These are phyloP conservation scores for Lepus europaeus DNA, from an alignment of 2,113 vertebrate genomes.

Conservation along the genomic window DNA sequence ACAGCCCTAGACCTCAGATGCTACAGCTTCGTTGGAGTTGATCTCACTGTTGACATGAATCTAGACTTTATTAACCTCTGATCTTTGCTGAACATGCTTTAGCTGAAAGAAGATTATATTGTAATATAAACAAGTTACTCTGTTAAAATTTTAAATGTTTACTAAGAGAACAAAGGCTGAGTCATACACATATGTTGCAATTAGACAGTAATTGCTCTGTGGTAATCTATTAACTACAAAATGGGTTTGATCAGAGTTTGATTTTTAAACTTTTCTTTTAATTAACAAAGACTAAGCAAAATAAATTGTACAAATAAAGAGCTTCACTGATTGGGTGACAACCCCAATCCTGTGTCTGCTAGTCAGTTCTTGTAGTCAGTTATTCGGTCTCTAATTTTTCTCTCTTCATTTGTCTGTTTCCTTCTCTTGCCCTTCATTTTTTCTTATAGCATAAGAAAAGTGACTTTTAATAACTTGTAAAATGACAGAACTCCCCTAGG, in stretches of 20 bases:
- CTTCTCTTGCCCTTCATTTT: background rate
- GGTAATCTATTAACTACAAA: conserved; percentile 46
- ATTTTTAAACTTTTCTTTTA: conserved; percentile 41
- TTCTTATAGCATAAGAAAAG: background rate
- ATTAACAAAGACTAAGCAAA: conserved; percentile 47
- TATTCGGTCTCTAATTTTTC: background rate
- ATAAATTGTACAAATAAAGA: conserved; percentile 26
- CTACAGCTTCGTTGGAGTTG: background rate
- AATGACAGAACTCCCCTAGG: background rate
- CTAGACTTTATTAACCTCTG: conserved; percentile 31
- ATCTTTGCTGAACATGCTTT: background rate
- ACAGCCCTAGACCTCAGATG: background rate
- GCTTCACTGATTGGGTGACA: background rate
- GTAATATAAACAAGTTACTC: conserved; percentile 47
- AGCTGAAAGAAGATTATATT: conserved; percentile 42
- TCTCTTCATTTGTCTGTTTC: background rate
- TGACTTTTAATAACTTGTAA: background rate
- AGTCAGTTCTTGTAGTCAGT: background rate
- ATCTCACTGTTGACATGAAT: background rate
- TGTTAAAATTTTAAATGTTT: conserved; percentile 72
- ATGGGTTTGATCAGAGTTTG: conserved; percentile 5
- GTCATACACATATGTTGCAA: background rate
- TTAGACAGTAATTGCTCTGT: conserved; percentile 8
- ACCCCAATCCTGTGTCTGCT: background rate
- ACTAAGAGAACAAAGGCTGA: background rate